Percentiles rank a stretch among this genome's conserved stretches.
Conservation (phyloP, 2,113 vertebrate species). For the Notothenia coriiceps region DNA sequence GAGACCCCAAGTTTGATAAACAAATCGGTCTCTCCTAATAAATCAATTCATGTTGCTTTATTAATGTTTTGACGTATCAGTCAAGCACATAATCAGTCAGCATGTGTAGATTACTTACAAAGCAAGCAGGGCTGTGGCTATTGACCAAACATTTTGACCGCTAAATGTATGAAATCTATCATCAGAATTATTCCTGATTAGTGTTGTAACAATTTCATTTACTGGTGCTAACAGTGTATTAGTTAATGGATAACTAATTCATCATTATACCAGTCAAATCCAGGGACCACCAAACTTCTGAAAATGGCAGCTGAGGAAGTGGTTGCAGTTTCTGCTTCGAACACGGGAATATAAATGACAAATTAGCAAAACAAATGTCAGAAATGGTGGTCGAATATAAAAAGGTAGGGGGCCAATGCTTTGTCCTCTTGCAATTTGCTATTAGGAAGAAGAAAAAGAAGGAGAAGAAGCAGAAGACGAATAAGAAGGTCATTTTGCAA, state of each 20-base stretch:
- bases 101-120: conserved; percentile 45
- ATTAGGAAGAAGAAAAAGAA: too few species aligned
- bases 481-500: too few species aligned
- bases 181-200: not conserved
- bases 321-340: too few species aligned
- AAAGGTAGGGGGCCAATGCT: too few species aligned
- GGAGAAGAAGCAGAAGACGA: too few species aligned
- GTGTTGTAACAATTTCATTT: not conserved
- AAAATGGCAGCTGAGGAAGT: too few species aligned
- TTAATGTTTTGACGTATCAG: conserved; percentile 73
- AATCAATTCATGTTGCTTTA: conserved; percentile 69
- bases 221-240: not conserved
- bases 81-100: conserved; percentile 72
- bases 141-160: not conserved
- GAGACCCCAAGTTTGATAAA: conserved; percentile 67
- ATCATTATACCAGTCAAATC: not conserved
- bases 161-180: not conserved
- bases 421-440: too few species aligned
- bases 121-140: not conserved
- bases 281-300: too few species aligned
- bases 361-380: too few species aligned
- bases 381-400: too few species aligned
- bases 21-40: conserved; percentile 64
- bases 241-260: not conserved
- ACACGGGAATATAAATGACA: too few species aligned